These are phyloP conservation scores for Poecilia picta DNA, from an alignment of 2,797 vertebrate species.

Conservation along the genomic window DNA sequence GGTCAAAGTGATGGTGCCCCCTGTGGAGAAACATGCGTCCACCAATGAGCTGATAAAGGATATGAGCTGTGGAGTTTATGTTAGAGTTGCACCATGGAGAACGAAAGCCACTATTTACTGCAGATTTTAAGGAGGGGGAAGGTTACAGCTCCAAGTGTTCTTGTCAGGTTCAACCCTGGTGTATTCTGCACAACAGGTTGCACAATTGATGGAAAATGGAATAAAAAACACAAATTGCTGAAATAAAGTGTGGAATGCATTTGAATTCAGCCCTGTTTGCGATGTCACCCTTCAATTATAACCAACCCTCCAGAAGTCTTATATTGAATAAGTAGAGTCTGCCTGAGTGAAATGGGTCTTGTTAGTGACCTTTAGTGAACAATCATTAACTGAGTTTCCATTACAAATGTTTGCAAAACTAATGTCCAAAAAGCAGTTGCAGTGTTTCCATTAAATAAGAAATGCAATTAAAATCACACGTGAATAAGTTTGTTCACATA, in stretches of 20 bases:
- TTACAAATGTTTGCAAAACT: too few relatives aligned
- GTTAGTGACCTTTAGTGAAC: neutral
- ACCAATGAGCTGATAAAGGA: conserved; percentile 72
- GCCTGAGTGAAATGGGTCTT: neutral
- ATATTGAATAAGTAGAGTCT: neutral
- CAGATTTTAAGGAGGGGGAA: conserved; percentile 8
- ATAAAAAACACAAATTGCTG: neutral
- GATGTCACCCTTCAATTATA: neutral
- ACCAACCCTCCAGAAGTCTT: neutral
- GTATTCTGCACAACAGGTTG: neutral
- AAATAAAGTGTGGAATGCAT: neutral
- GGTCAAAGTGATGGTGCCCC: conserved; percentile 36
- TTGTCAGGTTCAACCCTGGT: neutral
- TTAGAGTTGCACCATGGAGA: conserved; percentile 31
- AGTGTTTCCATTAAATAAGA: too few relatives aligned
- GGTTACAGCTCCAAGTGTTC: neutral
- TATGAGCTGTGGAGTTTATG: conserved; percentile 68
- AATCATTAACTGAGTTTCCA: neutral
- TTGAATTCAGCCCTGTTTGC: neutral
- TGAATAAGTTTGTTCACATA: too few relatives aligned
- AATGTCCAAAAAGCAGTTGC: too few relatives aligned
- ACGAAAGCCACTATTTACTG: conserved; percentile 27
- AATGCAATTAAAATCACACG: too few relatives aligned
- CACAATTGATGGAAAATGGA: neutral
- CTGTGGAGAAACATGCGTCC: conserved; percentile 44